Conservation (phyloP, 2,888 invertebrate genomes). For the Sphaerophoria rueppellii region DNA sequence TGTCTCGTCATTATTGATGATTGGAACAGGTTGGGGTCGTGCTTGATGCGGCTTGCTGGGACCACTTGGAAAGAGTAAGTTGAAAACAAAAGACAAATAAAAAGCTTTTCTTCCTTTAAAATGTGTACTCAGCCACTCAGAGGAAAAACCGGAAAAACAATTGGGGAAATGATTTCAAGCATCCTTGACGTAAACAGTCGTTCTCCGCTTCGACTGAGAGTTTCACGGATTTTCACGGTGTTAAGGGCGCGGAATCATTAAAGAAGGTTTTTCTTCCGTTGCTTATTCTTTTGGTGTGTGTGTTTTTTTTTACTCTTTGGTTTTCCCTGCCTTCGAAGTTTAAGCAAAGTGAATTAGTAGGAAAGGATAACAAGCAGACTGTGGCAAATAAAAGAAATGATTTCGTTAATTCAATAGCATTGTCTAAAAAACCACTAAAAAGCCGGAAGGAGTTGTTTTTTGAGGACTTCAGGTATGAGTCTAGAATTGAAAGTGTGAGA, state of each 20-base stretch:
- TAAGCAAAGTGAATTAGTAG: conserved; percentile 70
- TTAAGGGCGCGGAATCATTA: conserved; percentile 67
- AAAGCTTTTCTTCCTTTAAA: conserved; percentile 63
- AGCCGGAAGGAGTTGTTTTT: conserved; percentile 60
- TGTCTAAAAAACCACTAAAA: conserved; percentile 72
- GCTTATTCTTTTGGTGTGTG: conserved; percentile 18
- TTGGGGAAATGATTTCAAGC: conserved; percentile 73
- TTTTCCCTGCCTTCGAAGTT: not conserved
- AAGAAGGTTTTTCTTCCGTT: conserved; percentile 52
- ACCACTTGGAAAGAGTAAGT: not conserved
- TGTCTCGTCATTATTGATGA: conserved; percentile 65
- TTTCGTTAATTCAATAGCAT: conserved; percentile 74
- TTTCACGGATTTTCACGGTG: conserved; percentile 61
- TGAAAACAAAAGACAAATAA: conserved; percentile 72
- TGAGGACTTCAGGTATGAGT: not conserved
- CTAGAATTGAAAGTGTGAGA: not conserved
- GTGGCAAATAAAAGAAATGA: conserved; percentile 73
- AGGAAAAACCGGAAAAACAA: conserved; percentile 72
- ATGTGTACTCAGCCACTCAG: conserved; percentile 66
- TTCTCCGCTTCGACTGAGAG: conserved; percentile 38
- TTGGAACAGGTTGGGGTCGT: not conserved
- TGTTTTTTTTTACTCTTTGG: not conserved
- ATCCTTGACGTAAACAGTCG: conserved; percentile 72
- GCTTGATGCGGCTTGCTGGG: not conserved
- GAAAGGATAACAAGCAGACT: conserved; percentile 73